phyloP scores from a whole-genome alignment of 2,888 invertebrate genomes.

The Andricus curvator region DNA sequence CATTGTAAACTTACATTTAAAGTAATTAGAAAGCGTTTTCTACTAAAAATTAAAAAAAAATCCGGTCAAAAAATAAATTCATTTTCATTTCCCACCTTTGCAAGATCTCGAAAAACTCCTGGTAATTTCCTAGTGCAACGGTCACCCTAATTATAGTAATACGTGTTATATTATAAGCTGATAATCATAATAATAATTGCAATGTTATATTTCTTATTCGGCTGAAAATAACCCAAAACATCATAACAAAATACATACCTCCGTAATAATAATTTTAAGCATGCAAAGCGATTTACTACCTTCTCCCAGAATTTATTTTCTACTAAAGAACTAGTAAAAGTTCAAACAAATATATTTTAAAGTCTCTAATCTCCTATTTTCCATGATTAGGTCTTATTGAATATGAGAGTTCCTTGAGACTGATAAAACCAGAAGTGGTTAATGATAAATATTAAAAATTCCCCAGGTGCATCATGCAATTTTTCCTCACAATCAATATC shows the following conservation, averaged over 20 bases:
- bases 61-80: too few species aligned
- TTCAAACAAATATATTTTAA: neutral
- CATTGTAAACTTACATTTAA: too few species aligned
- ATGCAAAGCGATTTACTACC: slow-evolving; percentile 2
- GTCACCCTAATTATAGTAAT: too few species aligned
- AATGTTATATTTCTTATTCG: neutral
- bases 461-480: slow-evolving; percentile 11
- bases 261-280: neutral
- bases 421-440: neutral
- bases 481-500: neutral
- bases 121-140: too few species aligned
- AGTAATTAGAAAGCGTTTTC: too few species aligned
- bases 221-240: neutral
- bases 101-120: too few species aligned
- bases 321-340: neutral
- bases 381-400: neutral
- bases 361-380: neutral
- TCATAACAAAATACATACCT: neutral
- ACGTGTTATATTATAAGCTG: too few species aligned
- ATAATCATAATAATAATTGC: too few species aligned
- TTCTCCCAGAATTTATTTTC: neutral
- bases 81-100: too few species aligned
- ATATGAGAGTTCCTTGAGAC: neutral
- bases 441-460: slow-evolving; percentile 2
- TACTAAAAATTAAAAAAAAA: too few species aligned